A percentile compares a stretch with the other conserved stretches of the same genome.
Evolutionary conservation across 2,797 vertebrate species (phyloP).

Genomic region (Chiloscyllium punctatum): DNA sequence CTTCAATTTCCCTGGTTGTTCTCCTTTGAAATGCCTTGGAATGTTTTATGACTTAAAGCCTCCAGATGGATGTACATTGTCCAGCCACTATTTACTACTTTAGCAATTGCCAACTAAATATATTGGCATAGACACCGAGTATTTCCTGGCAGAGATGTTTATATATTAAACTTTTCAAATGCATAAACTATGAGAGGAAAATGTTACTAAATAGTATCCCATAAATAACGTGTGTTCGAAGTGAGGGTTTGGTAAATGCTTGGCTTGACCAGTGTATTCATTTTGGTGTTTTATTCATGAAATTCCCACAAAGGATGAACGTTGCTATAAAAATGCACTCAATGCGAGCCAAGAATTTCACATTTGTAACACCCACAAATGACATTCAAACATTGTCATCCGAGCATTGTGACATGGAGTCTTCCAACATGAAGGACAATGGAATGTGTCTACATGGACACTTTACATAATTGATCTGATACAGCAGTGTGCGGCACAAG

Average conservation of each 20-base stretch:
- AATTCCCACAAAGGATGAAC: not conserved
- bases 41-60: not conserved
- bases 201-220: not conserved
- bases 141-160: not conserved
- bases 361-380: no score
- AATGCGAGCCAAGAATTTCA: not conserved
- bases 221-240: not conserved
- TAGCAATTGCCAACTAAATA: not conserved
- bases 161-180: not conserved
- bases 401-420: no score
- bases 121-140: not conserved
- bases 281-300: not conserved
- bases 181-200: not conserved
- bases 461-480: no score
- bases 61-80: not conserved
- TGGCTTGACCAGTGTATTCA: not conserved
- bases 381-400: no score
- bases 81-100: not conserved
- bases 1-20: not conserved
- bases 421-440: no score
- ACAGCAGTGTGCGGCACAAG: no score
- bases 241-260: not conserved
- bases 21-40: not conserved
- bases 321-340: not conserved
- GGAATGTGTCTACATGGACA: no score